Percentiles rank a stretch among this genome's conserved stretches.
Evolutionary conservation across 2,797 vertebrate species (phyloP).

Genomic region (Brotogeris chrysoptera): DNA sequence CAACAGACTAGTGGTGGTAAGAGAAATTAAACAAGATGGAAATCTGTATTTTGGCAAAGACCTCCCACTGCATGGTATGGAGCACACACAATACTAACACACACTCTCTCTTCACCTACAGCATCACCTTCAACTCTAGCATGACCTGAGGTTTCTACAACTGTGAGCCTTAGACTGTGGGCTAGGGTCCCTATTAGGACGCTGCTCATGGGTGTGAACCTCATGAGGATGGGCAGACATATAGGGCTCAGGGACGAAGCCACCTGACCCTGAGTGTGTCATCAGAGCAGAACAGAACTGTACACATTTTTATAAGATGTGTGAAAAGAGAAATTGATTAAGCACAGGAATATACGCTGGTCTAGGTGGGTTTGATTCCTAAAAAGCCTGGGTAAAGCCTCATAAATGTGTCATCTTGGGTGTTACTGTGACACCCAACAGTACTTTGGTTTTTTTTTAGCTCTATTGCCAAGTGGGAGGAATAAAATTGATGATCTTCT

Average conservation of each 20-base stretch:
- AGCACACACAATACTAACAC: background rate
- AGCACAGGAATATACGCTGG: background rate
- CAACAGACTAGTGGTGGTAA: background rate
- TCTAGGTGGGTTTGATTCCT: background rate
- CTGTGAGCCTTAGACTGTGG: background rate
- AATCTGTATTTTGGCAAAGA: background rate
- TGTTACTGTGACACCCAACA: background rate
- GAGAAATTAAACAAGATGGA: background rate
- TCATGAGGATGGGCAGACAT: background rate
- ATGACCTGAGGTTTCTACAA: background rate
- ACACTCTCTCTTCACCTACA: background rate
- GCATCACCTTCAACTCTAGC: background rate
- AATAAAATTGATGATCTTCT: conserved; percentile 37
- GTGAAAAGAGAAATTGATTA: background rate
- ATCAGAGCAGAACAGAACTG: background rate
- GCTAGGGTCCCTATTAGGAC: background rate
- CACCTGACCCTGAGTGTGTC: background rate
- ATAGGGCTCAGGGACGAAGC: background rate
- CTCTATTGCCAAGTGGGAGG: background rate
- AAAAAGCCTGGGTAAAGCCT: background rate
- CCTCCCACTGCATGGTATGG: accelerated
- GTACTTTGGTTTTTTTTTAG: background rate
- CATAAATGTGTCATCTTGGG: background rate
- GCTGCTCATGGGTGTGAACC: background rate
- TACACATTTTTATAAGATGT: background rate